Evolutionary conservation across 1,140 invertebrate genomes (phyloP), one percentile per base, ranked within the genome.

Genomic region (Orchestia grillus): DNA sequence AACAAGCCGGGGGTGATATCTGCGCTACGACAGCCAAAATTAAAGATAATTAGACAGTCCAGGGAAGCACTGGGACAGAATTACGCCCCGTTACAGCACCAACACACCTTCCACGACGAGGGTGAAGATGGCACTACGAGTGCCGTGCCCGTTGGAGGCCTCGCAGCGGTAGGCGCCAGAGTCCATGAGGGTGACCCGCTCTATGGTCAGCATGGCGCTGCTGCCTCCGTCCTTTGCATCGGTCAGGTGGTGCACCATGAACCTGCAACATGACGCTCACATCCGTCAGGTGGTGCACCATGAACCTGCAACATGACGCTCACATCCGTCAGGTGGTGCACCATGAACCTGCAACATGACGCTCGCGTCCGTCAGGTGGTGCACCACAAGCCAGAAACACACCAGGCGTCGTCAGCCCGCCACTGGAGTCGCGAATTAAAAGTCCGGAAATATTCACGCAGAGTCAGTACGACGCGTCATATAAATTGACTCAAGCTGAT

Each of bases 121-220:
- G 44, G 97, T 97, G 90, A 97, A 97, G 3, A 97, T 97, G 40
- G 97, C 97, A 95, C 97, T 97, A 95, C 98, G 97, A 41, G 97
- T 97, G 40, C 98, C 98, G 96, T 97, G 97, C 0, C 96, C 96
- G 96, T 98, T 98, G 44, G 97, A 97, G 0, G 97, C 97, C 0
- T 97, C 96, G 96, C 98, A 98, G 0, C 97, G 97, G 97, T 98
- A 98, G 44, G 97, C 97, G n/a, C 97, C 97, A 1, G 97, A 97
- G 96, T 98, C 98, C 36, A 96, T 97, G 23, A 97, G 97, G 45
- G 97, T 97, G 0, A 97, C 97, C 45, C 97, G 96, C 40, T 97
- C 96, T 16, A 98, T 97, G 16, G 97, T 96, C 41, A 98, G 96
- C 41, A 97, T 97, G 0, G 97, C 97, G 15, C 97, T 95, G 11